Evolutionary conservation across 2,797 vertebrate genomes (phyloP), one percentile per base, ranked within the genome.

Genomic region (Dendrocincla fuliginosa): DNA sequence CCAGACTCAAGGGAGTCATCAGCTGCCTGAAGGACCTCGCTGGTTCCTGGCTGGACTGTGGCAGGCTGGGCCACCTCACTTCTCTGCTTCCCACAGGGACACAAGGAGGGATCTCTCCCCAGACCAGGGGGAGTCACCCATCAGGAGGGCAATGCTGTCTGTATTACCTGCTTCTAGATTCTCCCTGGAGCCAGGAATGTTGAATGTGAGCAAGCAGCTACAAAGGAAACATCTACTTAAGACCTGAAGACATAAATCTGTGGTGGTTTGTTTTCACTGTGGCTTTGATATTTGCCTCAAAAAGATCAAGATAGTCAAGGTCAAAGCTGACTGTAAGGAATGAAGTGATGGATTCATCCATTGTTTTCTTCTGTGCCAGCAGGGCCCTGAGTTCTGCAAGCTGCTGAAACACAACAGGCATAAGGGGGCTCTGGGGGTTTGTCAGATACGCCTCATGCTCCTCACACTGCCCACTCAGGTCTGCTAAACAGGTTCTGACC

Each of bases 201-300:
- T 95, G 77, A 89, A 78, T 88, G 53, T 90, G 86, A 95, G 52
- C 5, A 7, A 86, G 83, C 80, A 93, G 80, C 82, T 96, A 96
- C 95, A 96, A 96, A 97, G 95, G 89, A 55, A 60, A 60, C 10
- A 60, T 32, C 67, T 77, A 81, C 86, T 96, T 93, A 94, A 93
- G 77, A 75, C 60, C 37, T 35, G 47, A 86, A 75, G 80, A 37
- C 33, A 89, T 96, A 81, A 97, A 97, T 96, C 79, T 80, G 56
- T 33, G 47, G 37, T 37, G 74, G 76, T 67, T 96, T 95, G 67
- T 90, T 96, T 93, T 86, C 88, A 56, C 32, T 19, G 4, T 42
- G 88, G 47, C 79, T 87, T 60, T 94, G 74, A 91, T 76, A 70
- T 70, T 92, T 92, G 39, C 41, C 79, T 96, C 18, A 2, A 68